Evolutionary conservation across 2,797 vertebrate species (phyloP), one percentile per base, ranked within the genome.

Genomic region (Meriones psammophilus): DNA sequence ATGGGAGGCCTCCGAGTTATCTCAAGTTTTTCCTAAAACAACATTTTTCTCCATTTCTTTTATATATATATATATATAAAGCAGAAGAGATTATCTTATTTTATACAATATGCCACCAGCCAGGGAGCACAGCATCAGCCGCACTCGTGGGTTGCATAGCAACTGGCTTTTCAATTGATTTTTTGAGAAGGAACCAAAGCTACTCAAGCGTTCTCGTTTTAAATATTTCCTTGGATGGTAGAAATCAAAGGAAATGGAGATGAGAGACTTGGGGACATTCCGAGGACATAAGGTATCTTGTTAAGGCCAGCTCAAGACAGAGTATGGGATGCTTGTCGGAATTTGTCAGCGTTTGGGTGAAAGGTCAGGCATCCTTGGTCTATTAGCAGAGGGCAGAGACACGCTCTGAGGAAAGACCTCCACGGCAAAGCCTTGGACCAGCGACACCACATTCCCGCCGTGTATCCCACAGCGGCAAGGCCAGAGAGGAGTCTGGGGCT

Each of bases 111-210:
- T 97, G 96, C 96, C 98, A 97, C 98, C 97, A 97, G 95, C 97
- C 98, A 94, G 95, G 97, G 94, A 98, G 96, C 97, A 90, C 97
- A 97, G 98, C 96, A 94, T 79, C 91, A 88, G 96, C 97, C 97
- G 90, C 96, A 46, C 89, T 98, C 33, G 64, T 91, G 84, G 97
- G 98, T 98, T 98, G 98, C 98, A 97, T 98, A 98, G 98, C 98
- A 98, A 99, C 98, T 83, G 97, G 94, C 87, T 96, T 97, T 97
- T 98, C 97, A 95, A 94, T 97, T 96, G 71, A 96, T 97, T 98
- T 97, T 98, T 97, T 94, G 93, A 97, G 97, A 97, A 98, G 97
- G 84, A 92, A 97, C 93, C 97, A 93, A 81, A 92, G 95, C 97
- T 92, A 90, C 98, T 97, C 93, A 95, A 96, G 91, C 94, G 64